Evolutionary conservation across 2,113 vertebrate species (phyloP).

Genomic region (Pterocles orientalis): DNA sequence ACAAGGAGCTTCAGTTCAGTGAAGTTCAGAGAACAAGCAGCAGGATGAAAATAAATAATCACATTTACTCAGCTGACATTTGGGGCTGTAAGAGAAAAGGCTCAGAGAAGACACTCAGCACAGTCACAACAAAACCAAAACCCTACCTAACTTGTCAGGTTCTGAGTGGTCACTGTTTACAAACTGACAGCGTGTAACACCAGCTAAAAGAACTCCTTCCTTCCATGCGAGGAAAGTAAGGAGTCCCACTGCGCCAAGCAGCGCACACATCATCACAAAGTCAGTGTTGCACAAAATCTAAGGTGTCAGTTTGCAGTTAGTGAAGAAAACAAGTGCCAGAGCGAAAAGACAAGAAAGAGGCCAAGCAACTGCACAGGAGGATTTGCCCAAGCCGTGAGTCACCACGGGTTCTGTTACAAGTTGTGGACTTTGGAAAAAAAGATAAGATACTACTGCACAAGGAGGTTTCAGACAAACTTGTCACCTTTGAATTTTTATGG

Average conservation of each 20-base stretch:
- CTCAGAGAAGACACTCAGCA: neutral
- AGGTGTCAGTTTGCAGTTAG: neutral
- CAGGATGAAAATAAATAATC: neutral
- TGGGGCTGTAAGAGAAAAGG: neutral
- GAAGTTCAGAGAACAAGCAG: neutral
- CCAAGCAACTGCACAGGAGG: neutral
- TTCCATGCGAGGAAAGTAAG: accelerated
- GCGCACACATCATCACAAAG: neutral
- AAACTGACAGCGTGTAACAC: neutral
- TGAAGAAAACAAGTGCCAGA: neutral
- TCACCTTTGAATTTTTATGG: neutral
- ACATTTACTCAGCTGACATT: neutral
- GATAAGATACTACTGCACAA: neutral
- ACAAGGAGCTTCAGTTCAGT: neutral
- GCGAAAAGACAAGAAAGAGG: neutral
- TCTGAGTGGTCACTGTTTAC: neutral
- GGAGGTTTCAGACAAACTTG: neutral
- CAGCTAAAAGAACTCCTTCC: neutral
- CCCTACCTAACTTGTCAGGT: accelerated
- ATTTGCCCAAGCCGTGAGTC: neutral
- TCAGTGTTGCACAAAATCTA: accelerated
- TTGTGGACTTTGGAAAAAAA: neutral
- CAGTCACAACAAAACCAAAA: neutral
- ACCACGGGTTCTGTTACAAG: accelerated
- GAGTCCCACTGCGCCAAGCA: neutral